These are phyloP conservation scores for Eolophus roseicapilla DNA, from an alignment of 2,113 vertebrate genomes.

Conservation along the genomic window DNA sequence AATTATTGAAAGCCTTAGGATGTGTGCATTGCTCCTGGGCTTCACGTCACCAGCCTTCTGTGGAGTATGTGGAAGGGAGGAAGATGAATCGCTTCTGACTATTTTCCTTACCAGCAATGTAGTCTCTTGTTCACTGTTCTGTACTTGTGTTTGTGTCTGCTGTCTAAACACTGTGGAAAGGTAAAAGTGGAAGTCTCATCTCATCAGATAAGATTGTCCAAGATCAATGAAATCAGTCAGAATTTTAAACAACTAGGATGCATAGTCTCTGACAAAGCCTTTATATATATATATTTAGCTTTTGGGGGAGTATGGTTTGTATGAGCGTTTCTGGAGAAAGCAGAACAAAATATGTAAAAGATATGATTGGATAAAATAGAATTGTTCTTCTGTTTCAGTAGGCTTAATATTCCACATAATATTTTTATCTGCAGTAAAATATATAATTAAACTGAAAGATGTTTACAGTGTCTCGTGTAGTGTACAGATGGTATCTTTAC, in stretches of 20 bases:
- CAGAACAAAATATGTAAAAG: not conserved
- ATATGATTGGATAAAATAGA: not conserved
- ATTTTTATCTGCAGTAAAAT: not conserved
- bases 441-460: not conserved
- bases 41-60: not conserved
- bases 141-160: not conserved
- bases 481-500: conserved; percentile 54
- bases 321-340: not conserved
- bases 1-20: not conserved
- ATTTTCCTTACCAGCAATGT: not conserved
- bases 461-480: not conserved
- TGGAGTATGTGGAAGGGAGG: not conserved
- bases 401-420: not conserved
- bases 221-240: not conserved
- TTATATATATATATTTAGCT: not conserved
- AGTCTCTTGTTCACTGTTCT: not conserved
- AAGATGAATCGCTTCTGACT: not conserved
- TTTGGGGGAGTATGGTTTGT: not conserved
- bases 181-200: not conserved
- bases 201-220: not conserved
- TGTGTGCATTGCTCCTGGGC: not conserved
- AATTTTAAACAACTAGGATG: not conserved
- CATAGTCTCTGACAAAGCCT: not conserved
- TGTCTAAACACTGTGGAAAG: not conserved
- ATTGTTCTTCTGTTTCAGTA: not conserved